Base-by-base conservation (phyloP, 2,797 vertebrate species). In the Poeciliopsis gracilis region DNA sequence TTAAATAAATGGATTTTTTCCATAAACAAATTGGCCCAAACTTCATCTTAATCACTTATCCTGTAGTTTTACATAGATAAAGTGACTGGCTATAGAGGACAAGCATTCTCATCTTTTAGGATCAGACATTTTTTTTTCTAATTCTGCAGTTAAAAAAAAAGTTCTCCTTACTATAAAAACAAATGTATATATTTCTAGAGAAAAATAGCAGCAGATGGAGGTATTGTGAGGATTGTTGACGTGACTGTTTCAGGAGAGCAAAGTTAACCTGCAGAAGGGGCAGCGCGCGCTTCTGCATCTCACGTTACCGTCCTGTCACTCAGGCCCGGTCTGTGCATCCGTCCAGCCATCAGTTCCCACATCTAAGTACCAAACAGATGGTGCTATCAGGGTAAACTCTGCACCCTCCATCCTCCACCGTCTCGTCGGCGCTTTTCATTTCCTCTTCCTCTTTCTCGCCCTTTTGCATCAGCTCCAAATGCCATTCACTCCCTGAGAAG, bases 401-500 rank as follows among this genome's bases (percentile, higher is more conserved):
- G 74, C 18, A n/a, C 38, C 25, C 20, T 75, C 28, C 67, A 70
- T 74, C 83, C 79, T 72, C 53, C 13, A 10, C 75, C 9, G 51
- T 75, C 82, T 87, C 71, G 76, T 74, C 57, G 76, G 16, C n/a
- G n/a, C 80, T 90, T 90, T 87, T 92, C 77, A 90, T 91, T 89
- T 89, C 88, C 88, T 79, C 67, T 86, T 16, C 36, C 30, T 77
- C 33, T 69, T 45, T 8, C 4, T 74, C 46, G 51, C 28, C 66
- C 18, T 38, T 70, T 36, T 55, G 41, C 75, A 77, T 88, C 72
- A 69, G 76, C 76, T 88, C 43, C 46, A 85, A 84, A 82, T 80
- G 81, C 84, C 89, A 85, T 70, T 88, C 87, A 82, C 4, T 16
- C 51, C 55, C 83, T 63, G 74, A 82, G 46, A 75, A 81, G 45